Evolutionary conservation across 2,888 invertebrate genomes (phyloP), one percentile per base, ranked within the genome.

Genomic region (Conops quadrifasciatus): DNA sequence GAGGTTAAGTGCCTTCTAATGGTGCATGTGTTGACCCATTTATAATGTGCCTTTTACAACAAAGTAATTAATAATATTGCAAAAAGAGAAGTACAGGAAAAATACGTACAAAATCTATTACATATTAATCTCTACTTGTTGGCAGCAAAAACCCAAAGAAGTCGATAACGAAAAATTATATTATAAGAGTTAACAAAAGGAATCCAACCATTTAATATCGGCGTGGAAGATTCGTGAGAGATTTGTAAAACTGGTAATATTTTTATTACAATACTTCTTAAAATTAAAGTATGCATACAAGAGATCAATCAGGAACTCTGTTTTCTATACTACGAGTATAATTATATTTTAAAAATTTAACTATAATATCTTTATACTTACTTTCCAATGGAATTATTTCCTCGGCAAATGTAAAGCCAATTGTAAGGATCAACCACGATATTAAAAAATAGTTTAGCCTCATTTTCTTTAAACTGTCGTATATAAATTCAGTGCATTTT

Each of bases 11-110:
- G 60, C 49, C 56, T 59, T 58, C 59, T 43, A 43, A 9, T 51
- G n/a, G 65, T 30, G 13, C 65, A 65, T 26, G 26, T 49, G 65
- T 66, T 66, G 67, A 67, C 67, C 56, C 45, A 58, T 67, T 43
- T 58, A 21, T 36, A 36, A 5, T 49, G 21, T 56, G 56, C 19
- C 58, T 58, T 58, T 26, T 7, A 13, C 1, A 59, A 2, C 7
- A 24, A 59, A 59, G 24, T 59, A 7, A 2, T 59, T 24, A 24
- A 13, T 13, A 36, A 9, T 7, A 36, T 36, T 36, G 5, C 36
- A 36, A 36, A 7, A 36, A 36, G 36, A 36, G 9, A 36, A 36
- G 9, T 36, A 9, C 36, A 36, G 36, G 9, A 36, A 16, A 24
- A 59, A 13, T 26, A 26, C 1, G 28, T 16, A 13, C 9, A 59